A percentile compares a stretch with the other conserved stretches of the same genome.
These are phyloP conservation scores for Corythornis vintsioides DNA, from an alignment of 2,113 vertebrate genomes.

Conservation along the genomic window DNA sequence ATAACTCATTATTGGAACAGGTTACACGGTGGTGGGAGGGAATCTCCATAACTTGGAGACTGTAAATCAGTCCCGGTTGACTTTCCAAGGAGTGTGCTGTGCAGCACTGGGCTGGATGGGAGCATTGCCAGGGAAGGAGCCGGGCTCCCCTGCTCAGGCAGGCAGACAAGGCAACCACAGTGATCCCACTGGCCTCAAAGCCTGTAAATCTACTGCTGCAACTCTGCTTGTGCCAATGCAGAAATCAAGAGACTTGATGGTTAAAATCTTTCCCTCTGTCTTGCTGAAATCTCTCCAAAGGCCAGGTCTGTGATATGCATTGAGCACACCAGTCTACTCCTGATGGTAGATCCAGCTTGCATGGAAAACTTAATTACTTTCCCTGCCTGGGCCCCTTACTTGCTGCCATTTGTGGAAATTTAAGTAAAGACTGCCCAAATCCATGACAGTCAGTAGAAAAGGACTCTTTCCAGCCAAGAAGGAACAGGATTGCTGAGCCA, in stretches of 20 bases:
- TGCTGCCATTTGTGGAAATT: background rate
- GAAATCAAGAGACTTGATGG: background rate
- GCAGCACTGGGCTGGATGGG: background rate
- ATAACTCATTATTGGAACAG: constrained; percentile 41
- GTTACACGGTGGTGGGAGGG: background rate
- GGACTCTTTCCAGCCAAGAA: background rate
- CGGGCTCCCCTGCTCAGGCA: rapidly evolving
- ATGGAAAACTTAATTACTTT: constrained; percentile 8
- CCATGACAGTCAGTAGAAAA: background rate
- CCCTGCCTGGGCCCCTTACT: background rate
- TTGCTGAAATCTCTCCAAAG: background rate
- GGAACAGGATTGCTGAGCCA: background rate
- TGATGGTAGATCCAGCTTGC: background rate
- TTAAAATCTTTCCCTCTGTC: background rate
- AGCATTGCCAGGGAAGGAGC: background rate
- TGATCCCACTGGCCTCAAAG: background rate
- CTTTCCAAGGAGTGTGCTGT: background rate
- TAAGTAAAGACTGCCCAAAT: background rate
- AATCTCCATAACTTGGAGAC: background rate
- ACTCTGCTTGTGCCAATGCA: background rate
- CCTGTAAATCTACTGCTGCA: background rate
- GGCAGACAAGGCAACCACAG: background rate
- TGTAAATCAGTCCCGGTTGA: constrained; percentile 8
- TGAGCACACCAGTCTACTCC: background rate
- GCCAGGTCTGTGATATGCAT: background rate